Evolutionary conservation across 2,888 invertebrate species (phyloP), one percentile per base, ranked within the genome.

Genomic region (Cerastis leucographa): DNA sequence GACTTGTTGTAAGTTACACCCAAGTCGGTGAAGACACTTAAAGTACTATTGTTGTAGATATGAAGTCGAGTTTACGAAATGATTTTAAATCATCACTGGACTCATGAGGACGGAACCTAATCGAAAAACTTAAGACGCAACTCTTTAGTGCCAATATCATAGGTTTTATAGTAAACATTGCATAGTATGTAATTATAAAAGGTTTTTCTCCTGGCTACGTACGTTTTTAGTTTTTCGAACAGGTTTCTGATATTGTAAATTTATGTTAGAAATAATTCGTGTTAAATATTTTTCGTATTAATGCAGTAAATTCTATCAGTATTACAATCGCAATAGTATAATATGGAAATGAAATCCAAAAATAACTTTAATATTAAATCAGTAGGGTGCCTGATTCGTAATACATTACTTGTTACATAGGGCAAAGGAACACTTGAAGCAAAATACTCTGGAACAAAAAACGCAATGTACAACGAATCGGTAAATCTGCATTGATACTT

Each of bases 1-100:
- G 90, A 93, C 91, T 96, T 95, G 95, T 96, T 96, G 96, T 96
- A 95, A 95, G 92, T 91, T 92, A 89, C 85, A 89, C 91, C 90
- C 91, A 91, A 92, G 96, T 95, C 95, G 92, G 91, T 93, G 91
- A 93, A 95, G 96, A 92, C 95, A 96, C 96, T 96, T 96, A 95
- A 94, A 96, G 96, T 96, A 96, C 96, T 96, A 95, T 94, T 94
- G 96, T 95, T 95, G 94, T 95, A 94, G 93, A 85, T 91, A 90
- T 85, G 87, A 82, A 80, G 85, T 89, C 85, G 87, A 87, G 89
- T 86, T 89, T 87, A 85, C 76, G 82, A 81, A 71, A 78, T 80
- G 84, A 80, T 80, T 88, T 89, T 89, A 82, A 84, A 85, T 87
- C 89, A 80, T 88, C 91, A 91, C 91, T 93, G 91, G 85, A 90